Evolutionary conservation across 2,888 invertebrate genomes (phyloP).

Genomic region (Catocala sponsa): DNA sequence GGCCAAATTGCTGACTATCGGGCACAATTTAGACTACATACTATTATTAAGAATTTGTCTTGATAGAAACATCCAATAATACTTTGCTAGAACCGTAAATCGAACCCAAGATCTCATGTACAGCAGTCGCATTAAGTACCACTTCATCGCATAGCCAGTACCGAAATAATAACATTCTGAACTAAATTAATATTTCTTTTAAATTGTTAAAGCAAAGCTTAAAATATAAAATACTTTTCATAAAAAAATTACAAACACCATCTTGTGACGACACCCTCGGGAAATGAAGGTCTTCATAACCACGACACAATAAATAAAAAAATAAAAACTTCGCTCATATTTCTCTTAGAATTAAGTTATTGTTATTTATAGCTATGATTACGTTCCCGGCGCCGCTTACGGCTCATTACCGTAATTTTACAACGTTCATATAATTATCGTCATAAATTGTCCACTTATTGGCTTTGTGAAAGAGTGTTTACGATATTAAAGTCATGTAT

Average conservation of each 20-base stretch:
- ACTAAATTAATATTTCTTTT: too few species aligned
- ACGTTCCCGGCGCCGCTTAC: slow-evolving; percentile 1
- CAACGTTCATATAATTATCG: slow-evolving; percentile 9
- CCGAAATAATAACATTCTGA: too few species aligned
- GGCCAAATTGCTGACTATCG: too few species aligned
- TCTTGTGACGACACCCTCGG: neutral
- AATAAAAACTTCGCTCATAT: slow-evolving; percentile 4
- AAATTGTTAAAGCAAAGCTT: too few species aligned
- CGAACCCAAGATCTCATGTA: too few species aligned
- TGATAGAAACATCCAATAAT: too few species aligned
- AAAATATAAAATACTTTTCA: too few species aligned
- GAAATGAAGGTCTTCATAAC: neutral
- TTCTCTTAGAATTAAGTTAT: slow-evolving; percentile 9
- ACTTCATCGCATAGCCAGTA: too few species aligned
- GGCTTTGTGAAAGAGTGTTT: slow-evolving; percentile 1
- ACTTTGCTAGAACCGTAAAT: too few species aligned
- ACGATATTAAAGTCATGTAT: slow-evolving; percentile 3
- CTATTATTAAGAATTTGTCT: too few species aligned
- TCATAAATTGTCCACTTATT: slow-evolving; percentile 18
- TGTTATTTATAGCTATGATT: slow-evolving; percentile 17
- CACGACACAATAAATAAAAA: slow-evolving; percentile 4
- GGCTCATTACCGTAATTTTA: slow-evolving; percentile 17
- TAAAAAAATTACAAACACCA: neutral
- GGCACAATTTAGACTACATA: too few species aligned
- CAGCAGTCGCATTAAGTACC: too few species aligned